phyloP scores from a whole-genome alignment of 2,888 invertebrate species.

The Heliconius hortense region DNA sequence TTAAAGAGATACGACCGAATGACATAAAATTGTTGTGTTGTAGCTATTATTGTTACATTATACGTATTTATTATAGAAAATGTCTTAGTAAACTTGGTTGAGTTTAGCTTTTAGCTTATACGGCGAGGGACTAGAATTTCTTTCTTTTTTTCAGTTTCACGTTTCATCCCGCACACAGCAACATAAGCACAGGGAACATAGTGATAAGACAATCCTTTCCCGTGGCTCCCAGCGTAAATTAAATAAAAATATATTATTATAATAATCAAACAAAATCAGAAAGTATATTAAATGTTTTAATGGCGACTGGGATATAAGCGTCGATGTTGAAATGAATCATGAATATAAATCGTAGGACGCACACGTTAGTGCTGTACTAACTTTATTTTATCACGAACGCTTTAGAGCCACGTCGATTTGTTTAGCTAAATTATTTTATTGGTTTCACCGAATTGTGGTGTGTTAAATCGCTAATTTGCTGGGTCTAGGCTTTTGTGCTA shows the following conservation, averaged over 20 bases:
- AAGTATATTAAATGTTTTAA: slow-evolving; percentile 14
- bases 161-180: too few species aligned
- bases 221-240: too few species aligned
- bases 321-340: slow-evolving; percentile 71
- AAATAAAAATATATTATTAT: too few species aligned
- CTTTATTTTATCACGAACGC: slow-evolving; percentile 67
- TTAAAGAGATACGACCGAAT: slow-evolving; percentile 23
- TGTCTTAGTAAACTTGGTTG: background rate
- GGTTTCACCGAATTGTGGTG: slow-evolving; percentile 51
- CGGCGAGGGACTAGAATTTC: background rate
- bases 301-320: slow-evolving; percentile 20
- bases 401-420: slow-evolving; percentile 55
- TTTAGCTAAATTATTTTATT: slow-evolving; percentile 67
- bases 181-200: too few species aligned
- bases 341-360: slow-evolving; percentile 62
- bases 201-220: too few species aligned
- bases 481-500: slow-evolving; percentile 28
- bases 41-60: slow-evolving; percentile 12
- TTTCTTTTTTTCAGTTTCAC: too few species aligned
- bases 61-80: slow-evolving; percentile 9
- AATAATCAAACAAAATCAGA: background rate
- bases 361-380: slow-evolving; percentile 59
- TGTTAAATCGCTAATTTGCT: slow-evolving; percentile 46
- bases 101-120: background rate
- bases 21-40: slow-evolving; percentile 21